Percentiles rank a stretch among this genome's conserved stretches.
These are phyloP conservation scores for Hypocryptadius cinnamomeus DNA, from an alignment of 2,113 vertebrate genomes.

Conservation along the genomic window DNA sequence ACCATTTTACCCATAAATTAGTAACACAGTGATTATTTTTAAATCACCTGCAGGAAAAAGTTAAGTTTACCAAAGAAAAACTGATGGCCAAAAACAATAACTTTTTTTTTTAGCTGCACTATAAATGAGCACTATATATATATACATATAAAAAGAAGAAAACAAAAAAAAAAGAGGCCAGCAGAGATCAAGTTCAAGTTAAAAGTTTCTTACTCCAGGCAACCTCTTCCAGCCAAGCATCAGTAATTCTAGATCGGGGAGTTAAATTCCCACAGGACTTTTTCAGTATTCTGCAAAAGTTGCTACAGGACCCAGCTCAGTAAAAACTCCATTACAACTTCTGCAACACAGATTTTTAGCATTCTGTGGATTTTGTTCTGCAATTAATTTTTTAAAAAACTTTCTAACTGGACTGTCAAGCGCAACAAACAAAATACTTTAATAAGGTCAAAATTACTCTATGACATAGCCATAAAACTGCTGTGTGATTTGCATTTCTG, in stretches of 20 bases:
- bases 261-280: neutral
- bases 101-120: neutral
- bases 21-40: neutral
- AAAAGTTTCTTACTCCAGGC: neutral
- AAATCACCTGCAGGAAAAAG: neutral
- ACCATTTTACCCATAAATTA: neutral
- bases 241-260: neutral
- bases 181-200: neutral
- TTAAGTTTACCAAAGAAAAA: neutral
- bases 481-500: neutral
- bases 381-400: neutral
- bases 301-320: neutral
- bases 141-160: neutral
- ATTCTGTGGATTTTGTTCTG: neutral
- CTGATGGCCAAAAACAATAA: rapidly evolving
- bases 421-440: neutral
- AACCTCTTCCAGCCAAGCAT: neutral
- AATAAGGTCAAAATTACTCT: neutral
- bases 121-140: neutral
- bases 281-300: neutral
- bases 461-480: neutral
- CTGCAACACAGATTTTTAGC: neutral
- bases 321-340: neutral
- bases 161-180: neutral
- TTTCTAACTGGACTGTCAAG: neutral